These are phyloP conservation scores for Bellardia bayeri DNA, from an alignment of 2,888 invertebrate species.

Conservation along the genomic window DNA sequence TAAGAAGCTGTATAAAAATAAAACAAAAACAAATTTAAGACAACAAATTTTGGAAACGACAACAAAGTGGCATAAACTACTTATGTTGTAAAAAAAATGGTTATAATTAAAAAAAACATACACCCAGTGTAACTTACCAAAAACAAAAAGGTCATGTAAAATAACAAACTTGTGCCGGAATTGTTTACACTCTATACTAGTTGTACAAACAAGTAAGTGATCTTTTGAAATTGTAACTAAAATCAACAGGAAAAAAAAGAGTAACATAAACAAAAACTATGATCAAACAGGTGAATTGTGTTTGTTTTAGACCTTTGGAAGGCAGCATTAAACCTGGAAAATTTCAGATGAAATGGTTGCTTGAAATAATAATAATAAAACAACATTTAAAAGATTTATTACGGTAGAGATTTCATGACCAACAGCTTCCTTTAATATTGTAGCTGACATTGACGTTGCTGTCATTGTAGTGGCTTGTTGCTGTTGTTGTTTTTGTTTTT, in stretches of 20 bases:
- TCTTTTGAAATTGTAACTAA: conserved; percentile 27
- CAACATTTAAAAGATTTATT: conserved; percentile 67
- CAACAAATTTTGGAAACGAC: conserved; percentile 46
- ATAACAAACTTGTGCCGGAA: conserved; percentile 67
- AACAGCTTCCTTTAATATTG: conserved; percentile 61
- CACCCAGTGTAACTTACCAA: not conserved
- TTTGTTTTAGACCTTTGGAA: conserved; percentile 49
- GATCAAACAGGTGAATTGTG: conserved; percentile 62
- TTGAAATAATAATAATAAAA: conserved; percentile 37
- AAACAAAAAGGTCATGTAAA: conserved; percentile 59
- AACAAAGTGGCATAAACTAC: conserved; percentile 30
- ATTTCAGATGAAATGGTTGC: conserved; percentile 58
- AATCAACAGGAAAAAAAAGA: not conserved
- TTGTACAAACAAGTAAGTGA: conserved; percentile 20
- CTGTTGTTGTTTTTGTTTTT: conserved; percentile 25
- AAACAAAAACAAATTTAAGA: conserved; percentile 3
- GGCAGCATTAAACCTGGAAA: conserved; percentile 18
- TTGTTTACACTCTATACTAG: conserved; percentile 12
- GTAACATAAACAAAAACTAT: conserved; percentile 15
- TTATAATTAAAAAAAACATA: conserved; percentile 1
- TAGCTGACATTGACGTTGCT: conserved; percentile 48
- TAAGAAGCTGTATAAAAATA: conserved; percentile 35
- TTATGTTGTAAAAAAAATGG: conserved; percentile 22
- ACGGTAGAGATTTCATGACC: conserved; percentile 63
- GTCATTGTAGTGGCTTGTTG: conserved; percentile 10